Percentiles rank a stretch among this genome's conserved stretches.
phyloP scores from a whole-genome alignment of 2,113 vertebrate species.

The Apteryx owenii region DNA sequence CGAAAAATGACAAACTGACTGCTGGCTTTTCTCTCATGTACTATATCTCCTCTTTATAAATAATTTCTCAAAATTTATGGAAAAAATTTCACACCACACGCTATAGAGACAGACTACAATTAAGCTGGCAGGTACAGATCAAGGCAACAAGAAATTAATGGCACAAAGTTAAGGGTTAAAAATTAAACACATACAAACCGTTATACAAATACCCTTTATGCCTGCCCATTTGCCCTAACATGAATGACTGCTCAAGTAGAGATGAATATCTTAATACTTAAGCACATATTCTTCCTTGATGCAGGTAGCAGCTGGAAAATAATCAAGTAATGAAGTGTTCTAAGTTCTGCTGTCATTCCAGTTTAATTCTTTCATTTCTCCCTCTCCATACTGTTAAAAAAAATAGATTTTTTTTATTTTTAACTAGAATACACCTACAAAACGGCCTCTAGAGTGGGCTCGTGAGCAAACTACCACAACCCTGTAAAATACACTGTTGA shows the following conservation, averaged over 20 bases:
- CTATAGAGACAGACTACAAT: neutral
- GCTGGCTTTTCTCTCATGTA: neutral
- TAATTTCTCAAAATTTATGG: neutral
- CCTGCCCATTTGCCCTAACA: neutral
- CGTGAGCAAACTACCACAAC: neutral
- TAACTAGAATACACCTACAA: neutral
- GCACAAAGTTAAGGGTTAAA: neutral
- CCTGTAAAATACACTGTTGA: neutral
- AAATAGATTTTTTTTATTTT: no score
- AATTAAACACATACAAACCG: neutral
- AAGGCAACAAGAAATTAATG: neutral
- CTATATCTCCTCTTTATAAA: neutral
- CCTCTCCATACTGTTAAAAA: neutral
- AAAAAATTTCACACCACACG: neutral
- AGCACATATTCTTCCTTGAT: conserved; percentile 18
- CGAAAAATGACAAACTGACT: neutral
- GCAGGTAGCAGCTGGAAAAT: conserved; percentile 20
- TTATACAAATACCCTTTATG: neutral
- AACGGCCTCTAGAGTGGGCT: neutral
- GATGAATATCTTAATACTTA: conserved; percentile 14
- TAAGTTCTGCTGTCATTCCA: conserved; percentile 4
- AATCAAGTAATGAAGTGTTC: neutral
- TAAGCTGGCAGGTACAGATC: neutral
- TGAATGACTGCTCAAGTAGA: neutral
- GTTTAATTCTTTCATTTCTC: neutral